Conservation (phyloP, 2,797 vertebrate genomes). For the Huso huso region DNA sequence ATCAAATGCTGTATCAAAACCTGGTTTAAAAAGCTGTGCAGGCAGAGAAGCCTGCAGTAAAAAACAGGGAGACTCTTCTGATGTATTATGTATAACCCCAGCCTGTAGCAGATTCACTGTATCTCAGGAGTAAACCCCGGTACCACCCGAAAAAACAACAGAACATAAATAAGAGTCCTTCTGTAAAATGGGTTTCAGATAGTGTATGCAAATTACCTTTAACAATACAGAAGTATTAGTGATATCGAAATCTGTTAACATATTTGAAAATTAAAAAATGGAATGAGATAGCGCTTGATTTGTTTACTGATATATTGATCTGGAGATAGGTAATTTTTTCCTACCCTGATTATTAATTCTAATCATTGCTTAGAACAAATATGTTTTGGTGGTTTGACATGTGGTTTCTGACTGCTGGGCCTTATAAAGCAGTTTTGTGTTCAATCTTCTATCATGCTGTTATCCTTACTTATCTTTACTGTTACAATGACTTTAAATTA, state of each 20-base stretch:
- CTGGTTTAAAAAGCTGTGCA: too few species aligned
- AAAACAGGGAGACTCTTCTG: too few species aligned
- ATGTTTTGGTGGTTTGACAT: conserved; percentile 9
- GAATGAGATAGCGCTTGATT: not conserved
- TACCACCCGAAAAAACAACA: too few species aligned
- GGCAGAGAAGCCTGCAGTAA: too few species aligned
- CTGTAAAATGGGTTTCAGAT: too few species aligned
- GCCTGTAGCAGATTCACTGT: too few species aligned
- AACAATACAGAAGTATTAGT: not conserved
- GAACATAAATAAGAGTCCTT: too few species aligned
- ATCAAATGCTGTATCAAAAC: not conserved
- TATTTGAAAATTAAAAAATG: not conserved
- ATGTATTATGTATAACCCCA: too few species aligned
- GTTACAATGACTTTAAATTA: too few species aligned
- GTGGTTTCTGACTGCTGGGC: not conserved
- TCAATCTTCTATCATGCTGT: not conserved
- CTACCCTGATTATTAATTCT: not conserved
- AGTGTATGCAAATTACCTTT: too few species aligned
- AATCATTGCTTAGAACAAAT: not conserved
- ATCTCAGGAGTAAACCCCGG: too few species aligned
- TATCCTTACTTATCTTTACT: too few species aligned
- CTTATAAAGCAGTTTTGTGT: not conserved
- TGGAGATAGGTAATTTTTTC: conserved; percentile 10
- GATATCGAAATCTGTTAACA: not conserved
- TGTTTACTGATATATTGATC: conserved; percentile 9